Percentiles rank a stretch among this genome's conserved stretches.
Conservation (phyloP, 2,113 vertebrate species). For the Alouatta palliata region DNA sequence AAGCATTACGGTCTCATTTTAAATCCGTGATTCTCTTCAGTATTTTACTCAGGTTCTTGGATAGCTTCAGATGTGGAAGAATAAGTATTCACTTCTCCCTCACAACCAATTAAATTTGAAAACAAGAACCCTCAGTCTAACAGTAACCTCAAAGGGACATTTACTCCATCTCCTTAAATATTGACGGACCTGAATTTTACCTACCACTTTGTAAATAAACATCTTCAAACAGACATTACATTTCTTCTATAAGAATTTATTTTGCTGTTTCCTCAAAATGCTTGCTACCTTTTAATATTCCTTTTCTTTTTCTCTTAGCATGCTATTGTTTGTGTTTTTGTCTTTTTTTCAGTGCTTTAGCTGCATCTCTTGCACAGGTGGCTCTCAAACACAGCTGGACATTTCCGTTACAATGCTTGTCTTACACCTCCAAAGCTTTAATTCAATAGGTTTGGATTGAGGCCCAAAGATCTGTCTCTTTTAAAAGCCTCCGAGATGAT, state of each 20-base stretch:
- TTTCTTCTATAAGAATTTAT: background rate
- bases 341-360: background rate
- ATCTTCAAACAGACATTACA: background rate
- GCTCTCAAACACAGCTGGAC: background rate
- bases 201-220: background rate
- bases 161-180: background rate
- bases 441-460: background rate
- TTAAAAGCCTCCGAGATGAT: background rate
- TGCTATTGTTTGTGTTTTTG: background rate
- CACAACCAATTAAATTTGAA: background rate
- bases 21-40: background rate
- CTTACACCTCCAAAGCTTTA: background rate
- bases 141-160: background rate
- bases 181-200: background rate
- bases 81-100: background rate
- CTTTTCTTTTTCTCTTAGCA: background rate
- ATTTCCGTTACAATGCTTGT: background rate
- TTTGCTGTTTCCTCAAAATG: background rate
- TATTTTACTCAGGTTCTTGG: conserved; percentile 16
- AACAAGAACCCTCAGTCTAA: background rate
- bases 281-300: background rate
- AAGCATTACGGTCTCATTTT: background rate
- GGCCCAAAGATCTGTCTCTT: background rate
- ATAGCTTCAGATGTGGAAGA: background rate
- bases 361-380: background rate